These are phyloP conservation scores for Sesamia inferens DNA, from an alignment of 2,888 invertebrate genomes.

Conservation along the genomic window DNA sequence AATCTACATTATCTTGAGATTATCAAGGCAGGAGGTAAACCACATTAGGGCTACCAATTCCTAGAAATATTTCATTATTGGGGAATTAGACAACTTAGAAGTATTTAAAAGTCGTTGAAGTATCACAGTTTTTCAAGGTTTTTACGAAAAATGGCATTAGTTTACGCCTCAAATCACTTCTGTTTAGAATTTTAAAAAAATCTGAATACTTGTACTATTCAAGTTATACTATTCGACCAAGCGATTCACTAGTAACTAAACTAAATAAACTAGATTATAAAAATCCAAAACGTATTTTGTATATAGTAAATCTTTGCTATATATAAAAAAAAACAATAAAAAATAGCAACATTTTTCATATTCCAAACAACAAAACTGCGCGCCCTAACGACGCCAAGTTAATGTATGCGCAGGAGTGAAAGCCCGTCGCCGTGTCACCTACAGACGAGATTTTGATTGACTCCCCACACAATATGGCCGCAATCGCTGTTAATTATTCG, in stretches of 20 bases:
- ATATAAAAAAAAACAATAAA: too few species aligned
- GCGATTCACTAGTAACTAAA: too few species aligned
- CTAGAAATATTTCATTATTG: neutral
- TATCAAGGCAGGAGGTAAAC: constrained; percentile 46
- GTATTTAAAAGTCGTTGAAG: neutral
- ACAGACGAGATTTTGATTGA: constrained; percentile 58
- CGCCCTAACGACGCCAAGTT: constrained; percentile 40
- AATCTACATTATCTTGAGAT: constrained; percentile 49
- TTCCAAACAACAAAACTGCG: constrained; percentile 8
- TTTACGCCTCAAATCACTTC: neutral
- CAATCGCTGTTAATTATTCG: constrained; percentile 49
- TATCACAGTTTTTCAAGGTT: neutral
- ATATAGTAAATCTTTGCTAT: too few species aligned
- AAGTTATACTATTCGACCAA: too few species aligned
- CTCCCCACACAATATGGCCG: constrained; percentile 48
- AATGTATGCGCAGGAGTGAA: constrained; percentile 52
- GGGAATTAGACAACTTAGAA: neutral
- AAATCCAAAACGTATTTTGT: too few species aligned
- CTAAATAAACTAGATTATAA: too few species aligned
- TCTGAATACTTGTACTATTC: too few species aligned
- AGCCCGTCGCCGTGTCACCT: constrained; percentile 51
- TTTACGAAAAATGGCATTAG: neutral
- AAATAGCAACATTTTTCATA: neutral
- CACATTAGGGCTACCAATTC: constrained; percentile 32
- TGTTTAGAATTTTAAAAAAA: too few species aligned